Base-by-base conservation (phyloP, 2,888 invertebrate genomes). In the Chloroclysta siterata region DNA sequence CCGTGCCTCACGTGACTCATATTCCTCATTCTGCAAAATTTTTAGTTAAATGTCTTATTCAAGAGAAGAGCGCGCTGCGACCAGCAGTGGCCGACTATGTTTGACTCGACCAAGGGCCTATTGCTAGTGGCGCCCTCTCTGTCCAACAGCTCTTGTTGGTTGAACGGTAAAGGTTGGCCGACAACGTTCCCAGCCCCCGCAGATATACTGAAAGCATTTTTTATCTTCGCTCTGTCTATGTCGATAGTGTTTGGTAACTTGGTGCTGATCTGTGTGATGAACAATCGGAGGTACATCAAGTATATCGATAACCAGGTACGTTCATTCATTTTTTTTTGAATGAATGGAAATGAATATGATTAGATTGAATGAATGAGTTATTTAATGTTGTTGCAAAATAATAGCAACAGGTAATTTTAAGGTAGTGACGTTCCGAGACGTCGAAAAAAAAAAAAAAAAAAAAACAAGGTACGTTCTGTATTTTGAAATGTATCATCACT, bases 291-390 rank as follows among this genome's bases (percentile, higher is more conserved):
- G 68, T 97, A 97, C 84, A 95, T 96, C 78, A 96, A 97, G 80
- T 97, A 97, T 81, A 97, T 97, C 76, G 97, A 97, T 82, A 96
- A 97, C 76, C 97, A 97, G 96, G 97, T 97, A 86, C 87, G 84
- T 76, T 42, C n/a, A n/a, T n/a, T n/a, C n/a, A 44, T 44, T 2
- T 15, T 44, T 44, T 14, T n/a, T n/a, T n/a, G n/a, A n/a, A n/a
- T n/a, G n/a, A n/a, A n/a, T n/a, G n/a, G n/a, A n/a, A n/a, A n/a
- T n/a, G n/a, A n/a, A n/a, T n/a, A n/a, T n/a, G n/a, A n/a, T n/a
- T n/a, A n/a, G n/a, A n/a, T n/a, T n/a, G n/a, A n/a, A n/a, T n/a
- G n/a, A n/a, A n/a, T n/a, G n/a, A n/a, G n/a, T n/a, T n/a, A n/a
- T n/a, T n/a, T n/a, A n/a, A n/a, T n/a, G n/a, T n/a, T n/a, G n/a